These are phyloP conservation scores for Pseudeuparius sepicola DNA, from an alignment of 2,888 invertebrate species.

Conservation along the genomic window DNA sequence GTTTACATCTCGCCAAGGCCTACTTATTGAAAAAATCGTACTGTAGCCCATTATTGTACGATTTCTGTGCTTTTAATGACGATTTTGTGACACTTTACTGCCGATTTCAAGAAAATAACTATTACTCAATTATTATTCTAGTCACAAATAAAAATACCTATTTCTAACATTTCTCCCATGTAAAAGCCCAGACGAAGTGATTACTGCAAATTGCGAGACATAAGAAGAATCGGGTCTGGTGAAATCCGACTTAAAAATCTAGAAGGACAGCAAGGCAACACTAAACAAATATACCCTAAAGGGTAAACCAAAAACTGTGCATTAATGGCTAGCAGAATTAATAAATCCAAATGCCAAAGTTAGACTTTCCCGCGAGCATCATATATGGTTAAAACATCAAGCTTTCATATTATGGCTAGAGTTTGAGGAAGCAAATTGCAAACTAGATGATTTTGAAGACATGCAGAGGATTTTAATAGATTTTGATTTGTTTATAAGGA, in stretches of 20 bases:
- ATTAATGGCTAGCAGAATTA: slow-evolving; percentile 77
- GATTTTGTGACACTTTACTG: no score
- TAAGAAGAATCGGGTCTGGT: slow-evolving; percentile 75
- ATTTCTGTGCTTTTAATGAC: no score
- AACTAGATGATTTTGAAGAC: slow-evolving; percentile 32
- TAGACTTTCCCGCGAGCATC: slow-evolving; percentile 66
- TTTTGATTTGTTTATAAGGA: slow-evolving; percentile 31
- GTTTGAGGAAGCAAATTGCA: slow-evolving; percentile 55
- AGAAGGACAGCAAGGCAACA: slow-evolving; percentile 52
- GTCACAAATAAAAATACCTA: no score
- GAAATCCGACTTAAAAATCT: slow-evolving; percentile 52
- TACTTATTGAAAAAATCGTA: no score
- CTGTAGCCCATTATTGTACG: no score
- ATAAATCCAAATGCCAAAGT: slow-evolving; percentile 52
- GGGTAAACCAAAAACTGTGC: slow-evolving; percentile 56
- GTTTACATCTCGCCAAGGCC: no score
- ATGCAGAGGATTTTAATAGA: slow-evolving; percentile 32
- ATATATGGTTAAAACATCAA: no score
- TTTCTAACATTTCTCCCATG: slow-evolving; percentile 46
- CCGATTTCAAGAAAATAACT: no score
- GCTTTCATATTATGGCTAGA: slow-evolving; percentile 73
- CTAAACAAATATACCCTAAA: slow-evolving; percentile 57
- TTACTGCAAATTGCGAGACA: slow-evolving; percentile 82
- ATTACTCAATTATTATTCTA: no score
- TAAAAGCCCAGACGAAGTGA: slow-evolving; percentile 71